Base-by-base conservation (phyloP, 2,113 vertebrate species). In the Myanophis thanlyinensis region DNA sequence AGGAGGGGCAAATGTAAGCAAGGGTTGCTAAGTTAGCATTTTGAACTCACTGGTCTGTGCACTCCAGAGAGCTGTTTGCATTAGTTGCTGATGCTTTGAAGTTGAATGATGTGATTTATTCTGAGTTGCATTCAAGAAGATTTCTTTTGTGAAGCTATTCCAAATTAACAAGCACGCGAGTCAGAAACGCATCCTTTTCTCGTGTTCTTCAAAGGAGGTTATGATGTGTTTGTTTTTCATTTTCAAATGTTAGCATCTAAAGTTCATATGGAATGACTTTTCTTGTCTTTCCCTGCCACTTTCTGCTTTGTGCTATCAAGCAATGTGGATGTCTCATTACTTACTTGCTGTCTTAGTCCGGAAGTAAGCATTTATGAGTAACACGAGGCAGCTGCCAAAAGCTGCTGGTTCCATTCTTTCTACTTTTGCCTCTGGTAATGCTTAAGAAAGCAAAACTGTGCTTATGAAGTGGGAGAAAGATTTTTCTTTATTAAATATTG, bases 1-100 rank as follows among this genome's bases (percentile, higher is more conserved):
- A 95, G 51, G 85, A 89, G 84, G 92, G 96, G 96, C 95, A 93
- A 95, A 96, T 86, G 89, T 96, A 97, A 96, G 96, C 88, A 92
- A 89, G 49, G 67, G 93, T 94, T 92, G 92, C 94, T 95, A 96
- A 93, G 93, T 94, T 93, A 94, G 91, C 92, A 93, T 94, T 92
- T 35, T 93, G 93, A 95, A 93, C 87, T 96, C 93, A 94, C 85
- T 87, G 88, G 93, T 91, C 95, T 96, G 95, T 96, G 30, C 95
- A 95, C 92, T 96, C 93, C 96, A 80, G 80, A 93, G 93, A 92
- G 94, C 93, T 96, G 95, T 97, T 94, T 95, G 92, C 94, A 91
- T 96, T 94, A 91, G 73, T 47, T 18, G 9, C 73, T 54, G 52
- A 40, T 59, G 56, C 96, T 97, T 95, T 96, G 95, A 95, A 94